phyloP scores from a whole-genome alignment of 2,797 vertebrate species.

The Gastrophryne carolinensis region DNA sequence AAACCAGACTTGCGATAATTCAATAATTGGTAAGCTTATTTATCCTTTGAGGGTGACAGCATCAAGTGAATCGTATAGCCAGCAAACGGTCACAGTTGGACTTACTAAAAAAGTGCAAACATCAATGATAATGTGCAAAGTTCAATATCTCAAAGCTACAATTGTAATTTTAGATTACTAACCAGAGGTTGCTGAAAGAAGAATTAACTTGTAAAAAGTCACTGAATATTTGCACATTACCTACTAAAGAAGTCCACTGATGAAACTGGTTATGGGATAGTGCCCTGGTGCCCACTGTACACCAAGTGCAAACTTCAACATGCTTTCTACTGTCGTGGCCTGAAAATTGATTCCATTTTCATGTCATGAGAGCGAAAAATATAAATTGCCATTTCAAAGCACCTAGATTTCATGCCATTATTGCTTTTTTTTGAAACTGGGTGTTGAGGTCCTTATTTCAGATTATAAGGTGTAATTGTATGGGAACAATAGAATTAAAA shows the following conservation, averaged over 20 bases:
- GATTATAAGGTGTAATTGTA: too few relatives aligned
- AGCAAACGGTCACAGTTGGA: neutral
- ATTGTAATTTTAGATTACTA: too few relatives aligned
- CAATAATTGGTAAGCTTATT: too few relatives aligned
- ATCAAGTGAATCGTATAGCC: neutral
- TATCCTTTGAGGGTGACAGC: too few relatives aligned
- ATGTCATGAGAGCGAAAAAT: neutral
- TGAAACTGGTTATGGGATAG: neutral
- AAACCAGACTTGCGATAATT: neutral
- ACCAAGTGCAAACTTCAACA: neutral
- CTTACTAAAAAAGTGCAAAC: neutral
- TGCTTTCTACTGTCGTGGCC: neutral
- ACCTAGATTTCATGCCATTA: neutral
- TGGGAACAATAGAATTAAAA: neutral
- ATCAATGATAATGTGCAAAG: neutral
- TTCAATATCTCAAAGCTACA: neutral
- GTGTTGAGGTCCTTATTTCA: too few relatives aligned
- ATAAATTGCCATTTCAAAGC: neutral
- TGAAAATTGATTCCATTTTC: neutral
- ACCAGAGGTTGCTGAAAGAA: too few relatives aligned
- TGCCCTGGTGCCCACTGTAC: neutral
- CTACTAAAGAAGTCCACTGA: neutral
- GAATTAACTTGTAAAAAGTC: too few relatives aligned
- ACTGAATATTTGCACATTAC: neutral
- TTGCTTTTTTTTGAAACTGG: too few relatives aligned